These are phyloP conservation scores for Cercocebus atys DNA, from an alignment of 2,113 vertebrate genomes.

Conservation along the genomic window DNA sequence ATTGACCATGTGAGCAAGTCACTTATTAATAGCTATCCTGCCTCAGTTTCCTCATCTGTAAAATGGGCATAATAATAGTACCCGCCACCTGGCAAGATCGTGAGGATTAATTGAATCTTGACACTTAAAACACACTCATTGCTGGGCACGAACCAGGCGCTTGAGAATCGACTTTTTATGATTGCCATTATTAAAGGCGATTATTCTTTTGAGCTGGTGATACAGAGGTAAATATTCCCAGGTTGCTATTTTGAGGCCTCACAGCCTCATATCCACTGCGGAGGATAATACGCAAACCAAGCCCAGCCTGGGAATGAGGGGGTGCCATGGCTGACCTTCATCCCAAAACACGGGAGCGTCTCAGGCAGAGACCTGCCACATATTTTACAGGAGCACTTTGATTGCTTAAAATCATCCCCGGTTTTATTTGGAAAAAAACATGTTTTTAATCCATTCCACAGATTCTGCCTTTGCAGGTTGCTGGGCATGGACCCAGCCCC, in stretches of 20 bases:
- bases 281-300: fast-evolving
- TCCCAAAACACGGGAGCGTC: background rate
- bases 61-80: fast-evolving
- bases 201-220: background rate
- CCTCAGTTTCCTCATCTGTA: background rate
- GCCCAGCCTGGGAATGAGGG: background rate
- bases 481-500: background rate
- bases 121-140: fast-evolving
- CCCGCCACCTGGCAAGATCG: too few relatives aligned
- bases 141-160: background rate
- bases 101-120: too few relatives aligned
- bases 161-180: fast-evolving
- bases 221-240: fast-evolving
- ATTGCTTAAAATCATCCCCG: fast-evolving
- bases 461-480: background rate
- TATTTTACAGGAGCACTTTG: too few relatives aligned
- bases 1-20: background rate
- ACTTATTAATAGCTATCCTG: background rate
- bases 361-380: fast-evolving
- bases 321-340: fast-evolving
- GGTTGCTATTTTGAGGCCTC: background rate
- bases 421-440: background rate
- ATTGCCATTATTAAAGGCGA: fast-evolving
- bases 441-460: too few relatives aligned
- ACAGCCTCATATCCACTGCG: fast-evolving